Evolutionary conservation across 2,113 vertebrate genomes (phyloP).

Genomic region (Chlamydotis undulata): DNA sequence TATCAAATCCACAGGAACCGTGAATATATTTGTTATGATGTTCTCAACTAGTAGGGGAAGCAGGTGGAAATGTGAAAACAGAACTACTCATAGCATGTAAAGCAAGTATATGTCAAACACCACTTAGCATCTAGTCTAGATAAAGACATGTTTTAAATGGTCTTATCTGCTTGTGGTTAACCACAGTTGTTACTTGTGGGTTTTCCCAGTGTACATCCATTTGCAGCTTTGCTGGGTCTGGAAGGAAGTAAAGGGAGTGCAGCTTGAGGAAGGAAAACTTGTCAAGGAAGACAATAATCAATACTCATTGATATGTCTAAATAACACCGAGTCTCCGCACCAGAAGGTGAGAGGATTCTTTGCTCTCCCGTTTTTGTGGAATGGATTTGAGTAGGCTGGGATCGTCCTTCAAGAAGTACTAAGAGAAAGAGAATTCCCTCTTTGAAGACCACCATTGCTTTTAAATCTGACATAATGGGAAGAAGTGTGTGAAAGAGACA

Average conservation of each 20-base stretch:
- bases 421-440: not conserved
- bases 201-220: not conserved
- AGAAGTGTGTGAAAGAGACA: not conserved
- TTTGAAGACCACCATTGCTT: not conserved
- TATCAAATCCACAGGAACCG: not conserved
- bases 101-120: not conserved
- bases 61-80: conserved; percentile 37
- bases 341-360: not conserved
- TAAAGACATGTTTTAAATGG: conserved; percentile 2
- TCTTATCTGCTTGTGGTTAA: conserved; percentile 38
- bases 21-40: conserved; percentile 24
- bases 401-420: not conserved
- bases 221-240: not conserved
- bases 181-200: not conserved
- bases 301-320: not conserved
- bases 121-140: conserved; percentile 26
- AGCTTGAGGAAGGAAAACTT: not conserved
- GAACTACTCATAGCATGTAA: conserved; percentile 10
- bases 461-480: not conserved
- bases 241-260: not conserved
- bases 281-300: not conserved
- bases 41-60: conserved; percentile 35
- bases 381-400: not conserved
- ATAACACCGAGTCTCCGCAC: not conserved
- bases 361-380: not conserved